Evolutionary conservation across 2,797 vertebrate species (phyloP), one percentile per base, ranked within the genome.

Genomic region (Lepus townsendii): DNA sequence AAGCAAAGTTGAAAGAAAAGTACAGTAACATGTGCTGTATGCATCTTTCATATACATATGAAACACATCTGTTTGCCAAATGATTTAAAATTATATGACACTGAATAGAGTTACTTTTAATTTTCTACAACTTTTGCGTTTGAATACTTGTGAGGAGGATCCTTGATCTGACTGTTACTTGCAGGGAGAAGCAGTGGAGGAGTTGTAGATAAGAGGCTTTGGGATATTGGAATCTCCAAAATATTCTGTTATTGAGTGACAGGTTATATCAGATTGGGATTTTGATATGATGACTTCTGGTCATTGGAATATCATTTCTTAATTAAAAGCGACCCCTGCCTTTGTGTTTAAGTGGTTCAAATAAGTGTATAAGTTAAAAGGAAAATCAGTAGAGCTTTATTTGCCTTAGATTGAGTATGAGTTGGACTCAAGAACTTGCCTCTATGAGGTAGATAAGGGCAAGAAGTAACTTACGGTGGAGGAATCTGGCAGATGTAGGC

Each of bases 201-300:
- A 57, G 22, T 42, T 16, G 16, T 60, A 92, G 42, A 50, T 52
- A 71, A 16, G 80, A 26, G 14, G 38, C 54, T 87, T 93, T 54
- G 1, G 66, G 17, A 57, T 65, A 65, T 80, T 27, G 32, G 57
- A 14, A 38, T 87, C 79, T 38, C 26, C 54, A 79, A 68, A 92
- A 65, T 92, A 19, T 86, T 79, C 75, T 79, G 7, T 47, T 68
- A 66, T 22, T 77, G 50, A 50, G 32, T 87, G 66, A 72, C 66
- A 42, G 84, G 47, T 76, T 83, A 16, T 79, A 79, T 79, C 66
- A 72, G 79, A 13, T 52, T 86, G 57, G 47, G 57, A 63, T 72
- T 47, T 92, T 85, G 69, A 78, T 77, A 60, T 77, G 84, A 57
- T 76, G 63, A 52, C 72, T 91, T 83, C n/a, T 83, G 32, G 32